Conservation (phyloP, 2,888 invertebrate species). For the Macroteleia sp. region DNA sequence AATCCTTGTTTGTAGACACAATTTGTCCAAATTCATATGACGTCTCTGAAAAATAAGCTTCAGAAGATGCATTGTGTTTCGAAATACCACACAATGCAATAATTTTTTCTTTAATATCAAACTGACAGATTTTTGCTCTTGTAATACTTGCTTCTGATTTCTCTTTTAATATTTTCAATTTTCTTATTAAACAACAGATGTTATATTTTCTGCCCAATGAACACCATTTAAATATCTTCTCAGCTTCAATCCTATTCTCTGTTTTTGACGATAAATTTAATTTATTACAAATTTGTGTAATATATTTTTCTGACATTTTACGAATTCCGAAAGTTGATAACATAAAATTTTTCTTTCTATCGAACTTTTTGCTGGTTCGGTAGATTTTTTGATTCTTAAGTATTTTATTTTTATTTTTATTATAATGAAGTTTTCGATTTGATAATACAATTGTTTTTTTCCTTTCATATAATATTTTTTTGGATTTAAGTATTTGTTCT, state of each 20-base stretch:
- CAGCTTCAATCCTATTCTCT: background rate
- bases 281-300: background rate
- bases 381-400: too few relatives aligned
- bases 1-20: too few relatives aligned
- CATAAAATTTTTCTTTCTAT: too few relatives aligned
- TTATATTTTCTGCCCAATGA: background rate
- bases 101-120: background rate
- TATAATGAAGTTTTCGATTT: too few relatives aligned
- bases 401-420: too few relatives aligned
- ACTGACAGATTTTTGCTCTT: background rate
- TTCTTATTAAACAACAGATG: background rate
- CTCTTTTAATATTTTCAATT: conserved; percentile 2
- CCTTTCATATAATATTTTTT: too few relatives aligned
- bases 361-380: too few relatives aligned
- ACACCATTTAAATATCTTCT: background rate
- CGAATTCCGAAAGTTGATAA: too few relatives aligned
- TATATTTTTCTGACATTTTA: too few relatives aligned
- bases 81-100: conserved; percentile 6
- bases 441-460: too few relatives aligned
- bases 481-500: too few relatives aligned
- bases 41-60: conserved; percentile 9
- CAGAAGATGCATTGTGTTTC: conserved; percentile 1
- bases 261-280: background rate
- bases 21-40: too few relatives aligned
- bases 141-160: conserved; percentile 7